Percentiles rank a stretch among this genome's conserved stretches.
These are phyloP conservation scores for Condylura cristata DNA, from an alignment of 2,113 vertebrate species.

Conservation along the genomic window DNA sequence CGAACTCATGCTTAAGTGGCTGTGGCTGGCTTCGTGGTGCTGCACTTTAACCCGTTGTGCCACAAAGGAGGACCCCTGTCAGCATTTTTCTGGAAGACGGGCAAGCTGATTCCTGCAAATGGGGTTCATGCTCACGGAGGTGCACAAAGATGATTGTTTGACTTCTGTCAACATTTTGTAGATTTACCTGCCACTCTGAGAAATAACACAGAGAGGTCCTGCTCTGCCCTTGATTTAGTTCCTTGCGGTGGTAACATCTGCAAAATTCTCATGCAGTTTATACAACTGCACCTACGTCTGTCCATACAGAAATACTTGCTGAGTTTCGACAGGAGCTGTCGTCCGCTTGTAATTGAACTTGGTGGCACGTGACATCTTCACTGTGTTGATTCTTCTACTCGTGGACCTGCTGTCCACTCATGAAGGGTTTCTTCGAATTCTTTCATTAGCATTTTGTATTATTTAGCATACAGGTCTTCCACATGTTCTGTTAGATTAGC, in stretches of 20 bases:
- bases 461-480: background rate
- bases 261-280: background rate
- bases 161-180: background rate
- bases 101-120: background rate
- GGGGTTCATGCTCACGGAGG: background rate
- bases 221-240: background rate
- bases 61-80: too few relatives aligned
- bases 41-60: too few relatives aligned
- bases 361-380: background rate
- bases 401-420: background rate
- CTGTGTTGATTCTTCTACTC: background rate
- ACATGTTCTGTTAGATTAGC: background rate
- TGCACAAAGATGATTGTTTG: background rate
- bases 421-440: background rate
- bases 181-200: background rate
- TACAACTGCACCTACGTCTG: background rate
- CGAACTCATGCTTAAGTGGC: too few relatives aligned
- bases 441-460: background rate
- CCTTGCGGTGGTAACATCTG: background rate
- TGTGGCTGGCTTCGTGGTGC: too few relatives aligned
- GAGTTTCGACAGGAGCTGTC: background rate
- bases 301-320: background rate
- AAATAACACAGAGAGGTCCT: background rate
- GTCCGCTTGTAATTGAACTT: background rate
- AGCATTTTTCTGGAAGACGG: too few relatives aligned